Evolutionary conservation across 2,113 vertebrate genomes (phyloP).

Genomic region (Mystacornis crossleyi): DNA sequence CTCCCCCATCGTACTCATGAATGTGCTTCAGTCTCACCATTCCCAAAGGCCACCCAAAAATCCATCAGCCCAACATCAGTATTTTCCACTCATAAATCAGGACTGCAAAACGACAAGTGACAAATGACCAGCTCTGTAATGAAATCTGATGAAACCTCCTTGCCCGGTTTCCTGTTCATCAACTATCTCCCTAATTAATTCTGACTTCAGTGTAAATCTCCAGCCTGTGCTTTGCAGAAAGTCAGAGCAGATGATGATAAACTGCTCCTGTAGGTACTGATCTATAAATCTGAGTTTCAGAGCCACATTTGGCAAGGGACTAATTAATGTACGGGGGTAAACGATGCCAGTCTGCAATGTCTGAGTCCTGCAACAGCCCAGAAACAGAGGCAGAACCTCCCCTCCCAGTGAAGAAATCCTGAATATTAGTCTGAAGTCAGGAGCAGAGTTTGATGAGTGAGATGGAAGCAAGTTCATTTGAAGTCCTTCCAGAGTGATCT

Average conservation of each 20-base stretch:
- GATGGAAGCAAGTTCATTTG: not conserved
- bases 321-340: not conserved
- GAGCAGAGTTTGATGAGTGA: not conserved
- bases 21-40: not conserved
- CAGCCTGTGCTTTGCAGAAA: not conserved
- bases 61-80: not conserved
- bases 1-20: not conserved
- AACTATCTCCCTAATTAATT: not conserved
- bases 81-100: not conserved
- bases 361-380: not conserved
- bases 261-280: not conserved
- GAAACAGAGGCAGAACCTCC: not conserved
- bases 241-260: not conserved
- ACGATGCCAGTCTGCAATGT: not conserved
- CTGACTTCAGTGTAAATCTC: not conserved
- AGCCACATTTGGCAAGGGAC: not conserved
- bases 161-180: not conserved
- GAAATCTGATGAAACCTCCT: not conserved
- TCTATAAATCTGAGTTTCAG: not conserved
- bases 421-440: not conserved
- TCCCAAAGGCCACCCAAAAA: not conserved
- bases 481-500: slow-evolving; percentile 6
- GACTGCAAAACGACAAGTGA: not conserved
- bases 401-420: not conserved
- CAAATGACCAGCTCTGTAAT: not conserved